phyloP scores from a whole-genome alignment of 2,797 vertebrate species.

The Erethizon dorsatum region DNA sequence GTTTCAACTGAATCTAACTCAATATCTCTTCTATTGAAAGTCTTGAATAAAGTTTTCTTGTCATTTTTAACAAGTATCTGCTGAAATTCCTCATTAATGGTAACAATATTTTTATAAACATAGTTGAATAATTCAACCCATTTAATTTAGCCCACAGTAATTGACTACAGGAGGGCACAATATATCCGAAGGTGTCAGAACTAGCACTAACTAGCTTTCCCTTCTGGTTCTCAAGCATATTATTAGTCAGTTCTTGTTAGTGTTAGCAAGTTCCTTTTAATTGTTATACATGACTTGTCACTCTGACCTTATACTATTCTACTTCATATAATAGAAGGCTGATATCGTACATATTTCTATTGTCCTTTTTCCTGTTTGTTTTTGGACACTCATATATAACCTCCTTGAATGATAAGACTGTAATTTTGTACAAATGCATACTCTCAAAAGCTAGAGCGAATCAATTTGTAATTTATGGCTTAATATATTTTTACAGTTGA shows the following conservation, averaged over 20 bases:
- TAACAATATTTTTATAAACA: neutral
- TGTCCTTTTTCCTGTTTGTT: neutral
- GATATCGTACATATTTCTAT: neutral
- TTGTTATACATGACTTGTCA: neutral
- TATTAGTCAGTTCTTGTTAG: neutral
- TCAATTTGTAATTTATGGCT: neutral
- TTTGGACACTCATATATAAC: neutral
- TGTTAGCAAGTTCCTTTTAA: neutral
- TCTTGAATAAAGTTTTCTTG: neutral
- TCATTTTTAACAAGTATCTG: neutral
- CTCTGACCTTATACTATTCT: neutral
- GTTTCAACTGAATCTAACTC: neutral
- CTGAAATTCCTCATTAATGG: neutral
- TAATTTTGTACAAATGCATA: neutral
- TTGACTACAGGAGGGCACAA: neutral
- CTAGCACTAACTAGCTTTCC: neutral
- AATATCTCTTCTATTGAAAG: neutral
- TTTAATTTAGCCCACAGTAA: neutral
- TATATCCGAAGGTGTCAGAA: neutral
- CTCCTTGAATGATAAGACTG: neutral
- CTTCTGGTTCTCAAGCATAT: neutral
- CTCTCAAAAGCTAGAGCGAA: neutral
- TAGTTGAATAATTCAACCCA: neutral
- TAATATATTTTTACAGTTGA: neutral
- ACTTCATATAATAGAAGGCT: neutral